Conservation (phyloP, 1,140 invertebrate species). For the Meloidogyne chitwoodi region DNA sequence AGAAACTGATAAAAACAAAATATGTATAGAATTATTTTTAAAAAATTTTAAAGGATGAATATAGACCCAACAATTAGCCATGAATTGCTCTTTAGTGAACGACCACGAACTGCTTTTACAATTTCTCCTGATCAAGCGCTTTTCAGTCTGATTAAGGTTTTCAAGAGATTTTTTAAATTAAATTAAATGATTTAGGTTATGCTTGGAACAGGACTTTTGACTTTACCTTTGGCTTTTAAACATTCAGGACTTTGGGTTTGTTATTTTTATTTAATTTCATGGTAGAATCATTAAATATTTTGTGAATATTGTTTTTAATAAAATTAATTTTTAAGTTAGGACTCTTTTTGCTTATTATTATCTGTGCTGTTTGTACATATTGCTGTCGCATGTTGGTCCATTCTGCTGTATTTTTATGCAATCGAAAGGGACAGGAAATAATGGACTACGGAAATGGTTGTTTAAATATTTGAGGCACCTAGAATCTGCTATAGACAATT, state of each 20-base stretch:
- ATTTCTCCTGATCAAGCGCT: slow-evolving; percentile 50
- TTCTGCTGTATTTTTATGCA: slow-evolving; percentile 49
- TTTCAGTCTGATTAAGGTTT: slow-evolving; percentile 54
- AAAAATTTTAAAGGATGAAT: slow-evolving; percentile 30
- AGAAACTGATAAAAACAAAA: neutral
- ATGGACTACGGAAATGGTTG: slow-evolving; percentile 52
- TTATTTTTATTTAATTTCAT: slow-evolving; percentile 2
- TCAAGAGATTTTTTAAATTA: neutral
- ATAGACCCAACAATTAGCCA: slow-evolving; percentile 31
- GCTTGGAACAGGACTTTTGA: slow-evolving; percentile 57
- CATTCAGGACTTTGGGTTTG: slow-evolving; percentile 54
- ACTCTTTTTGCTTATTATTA: slow-evolving; percentile 48
- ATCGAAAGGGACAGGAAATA: slow-evolving; percentile 51
- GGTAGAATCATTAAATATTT: too few relatives aligned
- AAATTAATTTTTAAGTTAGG: slow-evolving; percentile 45
- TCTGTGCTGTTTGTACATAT: slow-evolving; percentile 52
- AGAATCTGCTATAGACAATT: too few relatives aligned
- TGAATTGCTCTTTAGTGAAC: slow-evolving; percentile 39
- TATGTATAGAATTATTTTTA: neutral
- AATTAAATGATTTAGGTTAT: slow-evolving; percentile 37
- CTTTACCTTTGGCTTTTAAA: slow-evolving; percentile 55
- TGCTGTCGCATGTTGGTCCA: slow-evolving; percentile 52
- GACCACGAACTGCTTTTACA: slow-evolving; percentile 27
- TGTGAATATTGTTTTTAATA: neutral
- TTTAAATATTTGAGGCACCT: too few relatives aligned